Evolutionary conservation across 2,888 invertebrate genomes (phyloP), one percentile per base, ranked within the genome.

Genomic region (Ectemnius cavifrons): DNA sequence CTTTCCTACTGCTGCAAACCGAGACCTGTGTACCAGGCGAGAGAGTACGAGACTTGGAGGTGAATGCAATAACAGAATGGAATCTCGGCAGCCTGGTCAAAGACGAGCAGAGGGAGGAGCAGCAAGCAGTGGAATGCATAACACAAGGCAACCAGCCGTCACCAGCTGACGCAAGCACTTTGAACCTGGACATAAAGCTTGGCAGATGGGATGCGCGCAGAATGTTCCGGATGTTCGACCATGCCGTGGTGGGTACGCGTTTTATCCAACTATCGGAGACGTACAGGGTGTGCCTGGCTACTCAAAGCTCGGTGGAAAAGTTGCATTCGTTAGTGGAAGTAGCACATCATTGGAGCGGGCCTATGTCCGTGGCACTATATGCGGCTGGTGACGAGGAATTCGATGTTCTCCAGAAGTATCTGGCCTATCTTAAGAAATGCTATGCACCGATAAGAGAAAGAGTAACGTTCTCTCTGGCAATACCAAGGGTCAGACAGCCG

Each of bases 231-330:
- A 92, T 95, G 82, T 96, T 94, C 89, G 96, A 97, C 88, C 94
- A 95, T 84, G 94, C 94, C 0, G 89, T 94, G 0, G 93, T 94
- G 0, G 97, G 97, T 0, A 93, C 94, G 3, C 91, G 93, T 74
- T 97, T 94, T 84, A 90, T 92, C 0, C 92, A 93, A 20, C 85
- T 94, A 4, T 94, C 94, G 14, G 89, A 92, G n/a, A 90, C 91
- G 14, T 93, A 93, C 71, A 91, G 91, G 18, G 95, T 96, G 14
- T 96, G 96, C 83, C 91, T 97, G 71, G 97, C 97, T 0, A 97
- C 97, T 0, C 97, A 97, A 89, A 95, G 95, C 83, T 97, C 97
- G 0, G 92, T 97, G 63, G 97, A 97, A 85, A 94, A 96, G 75
- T 91, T 98, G 8, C 93, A 94, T 79, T 96, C 97, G 56, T 89